Conservation (phyloP, 2,113 vertebrate species). For the Malaclemys terrapin region DNA sequence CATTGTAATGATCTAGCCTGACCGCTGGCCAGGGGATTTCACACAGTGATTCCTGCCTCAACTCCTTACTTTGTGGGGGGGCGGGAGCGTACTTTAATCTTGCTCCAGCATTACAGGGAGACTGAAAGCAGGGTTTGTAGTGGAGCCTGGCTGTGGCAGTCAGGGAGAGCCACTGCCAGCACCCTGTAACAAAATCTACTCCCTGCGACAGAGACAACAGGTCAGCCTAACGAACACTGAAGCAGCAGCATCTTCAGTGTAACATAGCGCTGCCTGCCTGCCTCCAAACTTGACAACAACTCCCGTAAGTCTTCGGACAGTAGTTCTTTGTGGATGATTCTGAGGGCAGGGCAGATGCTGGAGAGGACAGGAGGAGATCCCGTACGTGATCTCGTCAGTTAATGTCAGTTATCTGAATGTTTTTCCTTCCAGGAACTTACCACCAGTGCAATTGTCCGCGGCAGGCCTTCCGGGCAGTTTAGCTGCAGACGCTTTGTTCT, state of each 20-base stretch:
- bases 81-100: background rate
- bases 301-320: background rate
- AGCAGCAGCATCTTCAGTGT: background rate
- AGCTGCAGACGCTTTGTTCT: conserved; percentile 32
- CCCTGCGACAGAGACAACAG: background rate
- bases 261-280: background rate
- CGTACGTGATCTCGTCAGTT: background rate
- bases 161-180: background rate
- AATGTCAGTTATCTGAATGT: conserved; percentile 27
- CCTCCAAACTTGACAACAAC: background rate
- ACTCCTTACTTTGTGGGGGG: background rate
- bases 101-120: background rate
- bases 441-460: conserved; percentile 63
- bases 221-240: background rate
- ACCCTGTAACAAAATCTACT: background rate
- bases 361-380: background rate
- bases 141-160: background rate
- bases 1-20: accelerated
- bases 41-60: background rate
- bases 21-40: background rate
- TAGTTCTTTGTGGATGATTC: background rate
- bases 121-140: background rate
- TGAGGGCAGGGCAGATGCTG: background rate
- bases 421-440: conserved; percentile 74
- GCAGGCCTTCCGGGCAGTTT: conserved; percentile 59